Percentiles rank a stretch among this genome's conserved stretches.
Evolutionary conservation across 2,113 vertebrate species (phyloP).

Genomic region (Pomatorhinus ruficollis): DNA sequence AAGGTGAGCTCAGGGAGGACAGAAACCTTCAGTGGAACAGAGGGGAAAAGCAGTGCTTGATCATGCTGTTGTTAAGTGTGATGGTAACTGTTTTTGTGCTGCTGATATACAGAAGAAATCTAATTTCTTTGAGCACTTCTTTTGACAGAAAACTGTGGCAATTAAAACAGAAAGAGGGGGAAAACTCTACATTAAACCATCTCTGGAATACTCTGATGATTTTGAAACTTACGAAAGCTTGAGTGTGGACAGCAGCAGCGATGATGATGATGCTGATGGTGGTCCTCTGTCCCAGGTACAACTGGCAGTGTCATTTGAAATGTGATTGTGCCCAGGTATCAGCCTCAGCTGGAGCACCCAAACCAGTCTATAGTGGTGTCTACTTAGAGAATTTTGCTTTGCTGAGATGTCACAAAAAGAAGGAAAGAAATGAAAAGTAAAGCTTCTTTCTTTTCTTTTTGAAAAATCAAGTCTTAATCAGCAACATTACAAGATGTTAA

Average conservation of each 20-base stretch:
- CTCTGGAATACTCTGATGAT: constrained; percentile 80
- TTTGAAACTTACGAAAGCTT: constrained; percentile 81
- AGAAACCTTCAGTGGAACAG: not conserved
- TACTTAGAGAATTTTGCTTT: not conserved
- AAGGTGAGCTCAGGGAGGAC: not conserved
- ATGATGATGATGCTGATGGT: not conserved
- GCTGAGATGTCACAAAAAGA: not conserved
- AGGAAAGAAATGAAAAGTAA: not conserved
- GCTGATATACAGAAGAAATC: not conserved
- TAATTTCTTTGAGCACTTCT: not conserved
- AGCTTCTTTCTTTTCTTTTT: not conserved
- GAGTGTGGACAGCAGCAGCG: constrained; percentile 70
- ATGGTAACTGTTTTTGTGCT: not conserved
- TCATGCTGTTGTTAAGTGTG: not conserved
- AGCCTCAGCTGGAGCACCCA: not conserved
- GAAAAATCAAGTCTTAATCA: not conserved
- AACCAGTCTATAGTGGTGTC: not conserved
- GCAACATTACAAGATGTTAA: not conserved
- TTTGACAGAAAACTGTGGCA: constrained; percentile 81
- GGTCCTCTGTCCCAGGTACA: constrained; percentile 67
- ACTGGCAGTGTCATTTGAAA: not conserved
- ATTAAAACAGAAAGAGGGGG: constrained; percentile 87
- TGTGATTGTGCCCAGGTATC: rapidly evolving
- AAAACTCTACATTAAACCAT: constrained; percentile 77
- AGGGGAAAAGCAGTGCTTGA: not conserved